Base-by-base conservation (phyloP, 2,888 invertebrate genomes). In the Drosophila villosipedis region DNA sequence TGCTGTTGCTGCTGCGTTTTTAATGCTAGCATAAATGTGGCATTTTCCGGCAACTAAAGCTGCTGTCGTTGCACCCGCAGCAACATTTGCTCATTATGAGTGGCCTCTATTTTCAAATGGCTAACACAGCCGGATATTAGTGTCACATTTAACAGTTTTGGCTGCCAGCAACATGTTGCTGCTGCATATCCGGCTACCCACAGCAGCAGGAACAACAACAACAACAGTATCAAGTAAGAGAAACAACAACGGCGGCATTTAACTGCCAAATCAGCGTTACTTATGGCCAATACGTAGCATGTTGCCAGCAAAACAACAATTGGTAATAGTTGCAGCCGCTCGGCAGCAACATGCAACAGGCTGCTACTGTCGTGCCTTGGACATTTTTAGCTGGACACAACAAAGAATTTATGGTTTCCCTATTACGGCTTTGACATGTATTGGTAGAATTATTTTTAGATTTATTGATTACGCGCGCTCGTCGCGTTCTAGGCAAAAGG, bases 401-500 rank as follows among this genome's bases (percentile, higher is more conserved):
- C 82, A 89, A 88, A 88, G 84, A 91, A 92, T 92, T 92, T 92
- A 92, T 92, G 91, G 92, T 88, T 92, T 92, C 91, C 92, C 91
- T 90, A 92, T 92, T 91, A 92, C 92, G 92, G 92, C 91, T 91
- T 88, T 92, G 92, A 92, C 92, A 92, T 91, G 92, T 90, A 91
- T 91, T 92, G 89, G 88, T 87, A 89, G 92, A 91, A 92, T 92
- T 92, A 92, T 90, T 90, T 90, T 90, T 85, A 91, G 91, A 91
- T 91, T 91, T 91, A 91, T 91, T 89, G 89, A 88, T 92, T 91
- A 88, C 87, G 84, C 87, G 89, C 84, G 79, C 80, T 84, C 83
- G 80, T 89, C 84, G 89, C 84, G 81, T 78, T 80, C 74, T 81
- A 76, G 68, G 71, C 81, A 68, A 70, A 70, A 68, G 75, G 66